These are phyloP conservation scores for Rhinoderma darwinii DNA, from an alignment of 2,113 vertebrate genomes.

Conservation along the genomic window DNA sequence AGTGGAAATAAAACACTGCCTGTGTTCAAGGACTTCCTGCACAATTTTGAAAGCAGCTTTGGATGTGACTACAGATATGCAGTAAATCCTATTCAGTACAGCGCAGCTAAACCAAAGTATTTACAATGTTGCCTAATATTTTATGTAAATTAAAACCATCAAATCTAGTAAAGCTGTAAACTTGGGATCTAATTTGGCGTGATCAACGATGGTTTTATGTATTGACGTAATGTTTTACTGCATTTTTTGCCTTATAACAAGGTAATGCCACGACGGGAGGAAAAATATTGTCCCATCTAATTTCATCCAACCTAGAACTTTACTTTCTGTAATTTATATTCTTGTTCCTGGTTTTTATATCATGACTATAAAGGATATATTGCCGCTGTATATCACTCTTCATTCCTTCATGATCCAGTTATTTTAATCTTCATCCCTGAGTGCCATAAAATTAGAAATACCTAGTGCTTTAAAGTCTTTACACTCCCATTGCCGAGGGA, in stretches of 20 bases:
- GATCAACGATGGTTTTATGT: background rate
- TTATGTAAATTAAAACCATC: background rate
- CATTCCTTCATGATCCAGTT: constrained; percentile 46
- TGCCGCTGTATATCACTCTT: constrained; percentile 35
- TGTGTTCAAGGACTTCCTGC: background rate
- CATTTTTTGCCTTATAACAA: constrained; percentile 10
- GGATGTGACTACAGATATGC: background rate
- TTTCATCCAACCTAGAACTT: constrained; percentile 30
- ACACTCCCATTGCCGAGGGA: constrained; percentile 31
- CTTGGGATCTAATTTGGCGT: background rate
- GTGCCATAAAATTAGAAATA: constrained; percentile 50
- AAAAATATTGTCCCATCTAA: constrained; percentile 36
- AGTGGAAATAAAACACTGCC: background rate
- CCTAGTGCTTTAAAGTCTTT: constrained; percentile 26
- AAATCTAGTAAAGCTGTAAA: background rate
- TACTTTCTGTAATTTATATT: constrained; percentile 49
- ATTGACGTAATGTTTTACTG: background rate
- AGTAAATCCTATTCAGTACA: background rate
- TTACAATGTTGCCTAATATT: background rate
- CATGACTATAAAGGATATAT: constrained; percentile 37
- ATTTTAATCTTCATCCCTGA: constrained; percentile 50
- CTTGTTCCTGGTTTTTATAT: constrained; percentile 36
- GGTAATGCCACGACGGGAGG: background rate
- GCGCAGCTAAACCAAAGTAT: background rate
- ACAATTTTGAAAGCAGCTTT: background rate